Conservation (phyloP, 2,888 invertebrate genomes). For the Ellobium chinense region DNA sequence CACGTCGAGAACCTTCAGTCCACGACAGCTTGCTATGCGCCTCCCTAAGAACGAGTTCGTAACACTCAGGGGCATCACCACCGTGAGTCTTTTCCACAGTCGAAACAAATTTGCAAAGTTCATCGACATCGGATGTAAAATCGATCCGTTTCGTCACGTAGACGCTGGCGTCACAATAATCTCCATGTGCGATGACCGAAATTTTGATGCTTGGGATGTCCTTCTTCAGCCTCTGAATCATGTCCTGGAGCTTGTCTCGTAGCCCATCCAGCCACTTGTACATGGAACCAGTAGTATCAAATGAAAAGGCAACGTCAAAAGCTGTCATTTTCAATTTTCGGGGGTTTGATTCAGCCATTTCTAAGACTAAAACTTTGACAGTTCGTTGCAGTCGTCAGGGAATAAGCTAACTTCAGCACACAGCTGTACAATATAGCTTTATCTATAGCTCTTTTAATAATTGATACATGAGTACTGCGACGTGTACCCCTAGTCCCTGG, state of each 20-base stretch:
- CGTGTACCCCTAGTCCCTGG: too few relatives aligned
- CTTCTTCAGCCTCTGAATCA: constrained; percentile 71
- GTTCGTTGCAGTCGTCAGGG: too few relatives aligned
- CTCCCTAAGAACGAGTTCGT: constrained; percentile 74
- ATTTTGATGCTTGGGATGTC: constrained; percentile 74
- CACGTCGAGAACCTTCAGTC: constrained; percentile 70
- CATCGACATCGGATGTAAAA: constrained; percentile 58
- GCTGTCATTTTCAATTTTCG: too few relatives aligned
- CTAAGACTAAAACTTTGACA: too few relatives aligned
- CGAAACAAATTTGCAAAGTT: constrained; percentile 61
- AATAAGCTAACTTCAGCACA: too few relatives aligned
- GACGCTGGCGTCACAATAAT: constrained; percentile 69
- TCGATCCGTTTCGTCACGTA: constrained; percentile 70
- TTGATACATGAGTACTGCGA: too few relatives aligned
- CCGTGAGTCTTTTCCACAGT: constrained; percentile 65
- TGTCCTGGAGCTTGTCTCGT: constrained; percentile 65
- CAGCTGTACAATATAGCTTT: too few relatives aligned
- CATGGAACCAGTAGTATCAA: constrained; percentile 51
- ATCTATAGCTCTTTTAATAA: too few relatives aligned
- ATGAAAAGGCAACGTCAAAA: constrained; percentile 49
- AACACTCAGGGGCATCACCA: constrained; percentile 74
- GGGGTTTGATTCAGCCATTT: too few relatives aligned
- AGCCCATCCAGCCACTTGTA: constrained; percentile 61
- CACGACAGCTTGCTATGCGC: constrained; percentile 69
- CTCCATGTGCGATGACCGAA: constrained; percentile 75